Percentiles rank a stretch among this genome's conserved stretches.
Evolutionary conservation across 2,113 vertebrate species (phyloP).

Genomic region (Peromyscus californicus): DNA sequence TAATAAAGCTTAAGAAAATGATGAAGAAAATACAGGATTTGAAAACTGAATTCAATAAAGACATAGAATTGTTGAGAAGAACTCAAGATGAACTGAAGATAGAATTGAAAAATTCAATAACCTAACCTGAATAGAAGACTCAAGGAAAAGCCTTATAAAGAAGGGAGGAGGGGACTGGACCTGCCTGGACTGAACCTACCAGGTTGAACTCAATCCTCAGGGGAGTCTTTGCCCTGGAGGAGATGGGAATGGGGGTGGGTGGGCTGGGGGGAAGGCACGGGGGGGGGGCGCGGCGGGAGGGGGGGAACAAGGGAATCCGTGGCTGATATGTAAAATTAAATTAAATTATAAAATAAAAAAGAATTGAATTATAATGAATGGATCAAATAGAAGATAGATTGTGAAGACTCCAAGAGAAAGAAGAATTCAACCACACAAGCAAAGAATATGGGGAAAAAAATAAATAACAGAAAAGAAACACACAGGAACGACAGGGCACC

Average conservation of each 20-base stretch:
- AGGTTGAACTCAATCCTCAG: too few relatives aligned
- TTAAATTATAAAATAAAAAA: too few relatives aligned
- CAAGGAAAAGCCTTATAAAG: not conserved
- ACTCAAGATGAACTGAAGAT: not conserved
- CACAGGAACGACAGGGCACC: not conserved
- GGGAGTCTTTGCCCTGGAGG: too few relatives aligned
- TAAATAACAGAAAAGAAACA: not conserved
- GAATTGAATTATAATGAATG: not conserved
- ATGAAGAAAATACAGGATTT: not conserved
- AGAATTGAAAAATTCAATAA: not conserved
- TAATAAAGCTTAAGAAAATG: not conserved
- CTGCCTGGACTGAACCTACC: too few relatives aligned
- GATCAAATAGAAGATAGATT: not conserved
- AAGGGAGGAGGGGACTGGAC: too few relatives aligned
- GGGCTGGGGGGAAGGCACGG: too few relatives aligned
- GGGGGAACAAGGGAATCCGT: too few relatives aligned
- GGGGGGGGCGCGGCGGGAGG: too few relatives aligned
- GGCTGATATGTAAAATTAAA: too few relatives aligned
- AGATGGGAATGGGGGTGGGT: too few relatives aligned
- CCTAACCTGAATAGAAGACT: not conserved
- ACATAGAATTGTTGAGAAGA: not conserved
- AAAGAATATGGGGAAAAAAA: not conserved
- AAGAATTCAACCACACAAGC: not conserved
- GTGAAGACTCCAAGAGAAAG: not conserved
- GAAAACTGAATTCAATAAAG: not conserved